Percentiles rank a stretch among this genome's conserved stretches.
phyloP scores from a whole-genome alignment of 2,888 invertebrate species.

The Sarcophaga caerulescens region DNA sequence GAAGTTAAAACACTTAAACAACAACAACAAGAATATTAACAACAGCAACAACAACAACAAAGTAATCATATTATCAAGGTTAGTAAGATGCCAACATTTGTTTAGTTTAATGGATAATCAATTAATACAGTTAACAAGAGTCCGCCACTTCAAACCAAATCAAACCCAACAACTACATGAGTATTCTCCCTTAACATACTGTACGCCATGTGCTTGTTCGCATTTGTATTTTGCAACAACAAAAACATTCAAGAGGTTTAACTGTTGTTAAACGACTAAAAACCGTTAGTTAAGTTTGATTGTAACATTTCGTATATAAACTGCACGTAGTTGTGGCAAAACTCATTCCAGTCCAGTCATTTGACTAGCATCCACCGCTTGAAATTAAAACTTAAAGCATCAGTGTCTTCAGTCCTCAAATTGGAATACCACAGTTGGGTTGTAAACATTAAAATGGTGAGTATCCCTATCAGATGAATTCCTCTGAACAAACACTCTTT shows the following conservation, averaged over 20 bases:
- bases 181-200: neutral
- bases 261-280: slow-evolving; percentile 29
- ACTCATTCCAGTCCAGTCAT: slow-evolving; percentile 35
- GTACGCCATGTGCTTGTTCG: slow-evolving; percentile 5
- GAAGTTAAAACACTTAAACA: slow-evolving; percentile 59
- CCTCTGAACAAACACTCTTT: neutral
- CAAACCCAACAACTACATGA: neutral
- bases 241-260: slow-evolving; percentile 34
- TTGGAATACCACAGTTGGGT: slow-evolving; percentile 7
- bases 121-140: slow-evolving; percentile 66
- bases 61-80: slow-evolving; percentile 54
- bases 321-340: neutral
- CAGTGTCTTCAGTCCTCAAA: slow-evolving; percentile 4
- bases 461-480: neutral
- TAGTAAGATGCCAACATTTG: slow-evolving; percentile 56
- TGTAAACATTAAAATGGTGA: slow-evolving; percentile 56
- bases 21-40: neutral
- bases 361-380: slow-evolving; percentile 14
- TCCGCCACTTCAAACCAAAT: slow-evolving; percentile 52
- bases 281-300: slow-evolving; percentile 34
- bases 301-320: slow-evolving; percentile 35
- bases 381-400: neutral
- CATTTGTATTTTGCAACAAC: slow-evolving; percentile 18
- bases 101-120: slow-evolving; percentile 65
- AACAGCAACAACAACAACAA: neutral